Evolutionary conservation across 1,140 invertebrate species (phyloP).

Genomic region (Drosophila equinoxialis): DNA sequence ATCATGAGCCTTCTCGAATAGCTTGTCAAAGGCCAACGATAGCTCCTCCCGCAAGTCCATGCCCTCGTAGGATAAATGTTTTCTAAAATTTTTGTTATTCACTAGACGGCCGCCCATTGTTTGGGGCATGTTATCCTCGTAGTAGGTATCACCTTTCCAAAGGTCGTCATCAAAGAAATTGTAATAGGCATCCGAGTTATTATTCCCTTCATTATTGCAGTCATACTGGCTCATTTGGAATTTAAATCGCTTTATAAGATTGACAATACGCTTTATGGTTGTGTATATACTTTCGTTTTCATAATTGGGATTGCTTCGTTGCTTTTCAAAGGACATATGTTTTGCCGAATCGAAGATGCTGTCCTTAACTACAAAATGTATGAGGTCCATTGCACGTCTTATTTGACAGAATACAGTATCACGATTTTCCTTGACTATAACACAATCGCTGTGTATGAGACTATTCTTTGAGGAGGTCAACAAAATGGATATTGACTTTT

Average conservation of each 20-base stretch:
- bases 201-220: slow-evolving; percentile 60
- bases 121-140: slow-evolving; percentile 54
- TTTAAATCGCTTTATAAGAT: slow-evolving; percentile 89
- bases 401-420: slow-evolving; percentile 99
- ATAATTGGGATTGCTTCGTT: slow-evolving; percentile 63
- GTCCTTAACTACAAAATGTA: slow-evolving; percentile 98
- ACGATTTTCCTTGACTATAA: slow-evolving; percentile 95
- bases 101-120: slow-evolving; percentile 49
- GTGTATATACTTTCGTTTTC: slow-evolving; percentile 88
- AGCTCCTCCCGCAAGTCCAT: slow-evolving; percentile 87
- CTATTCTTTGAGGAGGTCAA: slow-evolving; percentile 98
- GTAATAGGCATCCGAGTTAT: slow-evolving; percentile 59
- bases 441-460: slow-evolving; percentile 96
- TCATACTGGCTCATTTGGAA: slow-evolving; percentile 66
- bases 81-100: slow-evolving; percentile 66
- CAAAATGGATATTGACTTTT: slow-evolving; percentile 98
- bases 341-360: slow-evolving; percentile 88
- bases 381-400: slow-evolving; percentile 97
- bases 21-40: slow-evolving; percentile 91
- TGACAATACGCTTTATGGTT: slow-evolving; percentile 92
- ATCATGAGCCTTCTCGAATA: slow-evolving; percentile 98
- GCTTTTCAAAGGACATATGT: slow-evolving; percentile 81
- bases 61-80: slow-evolving; percentile 69
- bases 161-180: slow-evolving; percentile 65
- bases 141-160: slow-evolving; percentile 61